These are phyloP conservation scores for Diachasmimorpha longicaudata DNA, from an alignment of 1,140 invertebrate genomes.

Conservation along the genomic window DNA sequence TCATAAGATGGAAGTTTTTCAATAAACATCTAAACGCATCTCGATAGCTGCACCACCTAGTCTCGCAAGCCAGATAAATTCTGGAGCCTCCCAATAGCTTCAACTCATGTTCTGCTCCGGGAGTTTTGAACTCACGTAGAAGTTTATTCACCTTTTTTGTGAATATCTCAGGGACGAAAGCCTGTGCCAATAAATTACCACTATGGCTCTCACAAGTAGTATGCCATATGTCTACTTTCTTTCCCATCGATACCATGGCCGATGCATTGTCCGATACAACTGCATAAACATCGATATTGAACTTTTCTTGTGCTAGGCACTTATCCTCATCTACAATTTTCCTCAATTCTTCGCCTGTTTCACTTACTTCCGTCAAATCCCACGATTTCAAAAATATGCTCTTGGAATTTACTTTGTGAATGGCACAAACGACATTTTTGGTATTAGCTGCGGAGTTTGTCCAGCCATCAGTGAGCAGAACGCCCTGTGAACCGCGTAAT, in stretches of 20 bases:
- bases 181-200: conserved; percentile 27
- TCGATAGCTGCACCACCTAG: no score
- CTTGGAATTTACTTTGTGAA: neutral
- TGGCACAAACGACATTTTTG: neutral
- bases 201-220: conserved; percentile 21
- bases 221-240: conserved; percentile 22
- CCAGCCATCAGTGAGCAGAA: neutral
- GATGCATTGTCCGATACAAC: conserved; percentile 27
- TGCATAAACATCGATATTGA: conserved; percentile 21
- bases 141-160: neutral
- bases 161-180: neutral
- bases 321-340: conserved; percentile 8
- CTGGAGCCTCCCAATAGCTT: neutral
- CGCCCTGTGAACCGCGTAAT: neutral
- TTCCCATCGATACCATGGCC: conserved; percentile 24
- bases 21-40: conserved; percentile 13
- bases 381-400: conserved; percentile 7
- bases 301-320: conserved; percentile 12
- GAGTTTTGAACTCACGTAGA: conserved; percentile 5
- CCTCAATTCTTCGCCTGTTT: neutral
- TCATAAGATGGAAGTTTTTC: conserved; percentile 21
- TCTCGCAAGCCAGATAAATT: conserved; percentile 19
- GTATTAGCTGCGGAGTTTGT: conserved; percentile 3
- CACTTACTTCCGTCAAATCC: neutral
- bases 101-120: neutral